Conservation (phyloP, 2,888 invertebrate species). For the Anthrax anthrax region DNA sequence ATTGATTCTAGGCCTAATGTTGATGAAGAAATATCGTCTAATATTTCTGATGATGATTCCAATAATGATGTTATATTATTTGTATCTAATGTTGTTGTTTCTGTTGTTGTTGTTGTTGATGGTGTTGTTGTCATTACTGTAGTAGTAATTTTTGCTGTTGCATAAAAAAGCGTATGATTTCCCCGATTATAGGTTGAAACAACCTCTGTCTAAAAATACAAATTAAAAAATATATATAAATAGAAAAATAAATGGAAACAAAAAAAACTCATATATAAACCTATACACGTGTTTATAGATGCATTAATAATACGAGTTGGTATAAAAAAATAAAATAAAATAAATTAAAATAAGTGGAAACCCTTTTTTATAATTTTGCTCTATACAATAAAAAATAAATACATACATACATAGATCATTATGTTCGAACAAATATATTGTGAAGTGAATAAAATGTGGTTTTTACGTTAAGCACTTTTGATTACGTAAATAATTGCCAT, state of each 20-base stretch:
- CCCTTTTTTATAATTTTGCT: too few species aligned
- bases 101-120: conserved; percentile 1
- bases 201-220: conserved; percentile 21
- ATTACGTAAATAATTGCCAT: too few species aligned
- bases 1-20: background rate
- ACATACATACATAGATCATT: too few species aligned
- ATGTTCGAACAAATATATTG: too few species aligned
- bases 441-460: too few species aligned
- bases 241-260: background rate
- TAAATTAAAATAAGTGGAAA: too few species aligned
- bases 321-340: too few species aligned
- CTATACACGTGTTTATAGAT: too few species aligned
- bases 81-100: conserved; percentile 1
- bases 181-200: conserved; percentile 29
- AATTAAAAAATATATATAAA: background rate
- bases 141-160: conserved; percentile 20
- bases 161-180: conserved; percentile 33
- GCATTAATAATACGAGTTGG: background rate
- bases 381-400: too few species aligned
- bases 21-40: background rate
- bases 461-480: too few species aligned
- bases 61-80: background rate
- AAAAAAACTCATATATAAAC: background rate
- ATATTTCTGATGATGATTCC: background rate
- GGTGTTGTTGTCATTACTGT: conserved; percentile 6